Evolutionary conservation across 2,113 vertebrate species (phyloP).

Genomic region (Noctilio leporinus): DNA sequence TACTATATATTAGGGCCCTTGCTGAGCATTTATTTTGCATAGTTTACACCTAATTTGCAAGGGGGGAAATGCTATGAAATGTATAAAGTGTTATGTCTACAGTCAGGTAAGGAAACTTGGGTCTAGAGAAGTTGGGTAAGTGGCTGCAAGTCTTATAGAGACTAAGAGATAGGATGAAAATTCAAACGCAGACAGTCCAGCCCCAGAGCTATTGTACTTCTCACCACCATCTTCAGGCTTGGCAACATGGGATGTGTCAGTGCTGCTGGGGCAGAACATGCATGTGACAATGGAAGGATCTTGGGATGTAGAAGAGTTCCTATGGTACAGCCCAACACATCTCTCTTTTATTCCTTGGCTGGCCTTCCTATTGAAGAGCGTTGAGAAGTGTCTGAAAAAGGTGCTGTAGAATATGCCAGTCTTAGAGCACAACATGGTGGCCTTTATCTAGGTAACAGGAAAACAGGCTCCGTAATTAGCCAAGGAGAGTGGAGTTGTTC

Average conservation of each 20-base stretch:
- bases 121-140: not conserved
- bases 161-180: too few relatives aligned
- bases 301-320: not conserved
- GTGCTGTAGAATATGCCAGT: too few relatives aligned
- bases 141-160: not conserved
- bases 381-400: not conserved
- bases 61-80: not conserved
- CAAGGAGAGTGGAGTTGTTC: slow-evolving; percentile 38
- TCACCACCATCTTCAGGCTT: not conserved
- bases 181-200: too few relatives aligned
- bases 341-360: not conserved
- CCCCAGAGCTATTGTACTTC: not conserved
- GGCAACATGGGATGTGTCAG: not conserved
- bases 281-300: not conserved
- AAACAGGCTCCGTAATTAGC: not conserved
- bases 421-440: fast-evolving
- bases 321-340: not conserved
- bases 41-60: not conserved
- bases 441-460: not conserved
- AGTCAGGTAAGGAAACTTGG: not conserved
- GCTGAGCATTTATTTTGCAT: not conserved
- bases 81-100: too few relatives aligned
- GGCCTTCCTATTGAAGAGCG: not conserved
- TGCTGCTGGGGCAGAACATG: not conserved
- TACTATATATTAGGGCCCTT: not conserved